phyloP scores from a whole-genome alignment of 2,797 vertebrate species.

The Mus minutoides region DNA sequence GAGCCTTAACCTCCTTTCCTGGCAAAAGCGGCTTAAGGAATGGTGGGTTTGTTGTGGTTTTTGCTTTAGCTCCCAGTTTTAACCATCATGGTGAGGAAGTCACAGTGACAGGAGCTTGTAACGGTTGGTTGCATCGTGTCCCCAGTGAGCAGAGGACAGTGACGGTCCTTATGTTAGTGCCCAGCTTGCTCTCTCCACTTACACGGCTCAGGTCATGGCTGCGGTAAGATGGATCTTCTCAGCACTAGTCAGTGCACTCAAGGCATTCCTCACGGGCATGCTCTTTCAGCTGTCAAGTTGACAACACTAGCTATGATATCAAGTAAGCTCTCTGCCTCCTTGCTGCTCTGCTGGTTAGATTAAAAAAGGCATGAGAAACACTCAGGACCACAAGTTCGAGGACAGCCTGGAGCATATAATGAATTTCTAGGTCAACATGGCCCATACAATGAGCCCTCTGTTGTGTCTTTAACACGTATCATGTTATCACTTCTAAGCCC shows the following conservation, averaged over 20 bases:
- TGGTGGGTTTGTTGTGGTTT: neutral
- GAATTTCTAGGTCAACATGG: too few species aligned
- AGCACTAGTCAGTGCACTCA: too few species aligned
- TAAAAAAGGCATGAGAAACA: neutral
- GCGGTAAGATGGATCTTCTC: neutral
- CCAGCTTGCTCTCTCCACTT: too few species aligned
- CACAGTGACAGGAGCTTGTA: neutral
- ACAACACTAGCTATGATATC: neutral
- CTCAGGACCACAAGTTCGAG: too few species aligned
- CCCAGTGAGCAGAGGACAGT: neutral
- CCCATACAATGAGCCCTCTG: too few species aligned
- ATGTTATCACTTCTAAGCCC: too few species aligned
- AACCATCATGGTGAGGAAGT: neutral
- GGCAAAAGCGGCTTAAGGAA: neutral
- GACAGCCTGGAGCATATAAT: too few species aligned
- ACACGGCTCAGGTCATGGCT: too few species aligned
- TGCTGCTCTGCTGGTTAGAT: neutral
- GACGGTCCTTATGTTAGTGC: too few species aligned
- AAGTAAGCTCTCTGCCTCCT: neutral
- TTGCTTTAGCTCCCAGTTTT: neutral
- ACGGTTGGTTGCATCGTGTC: neutral
- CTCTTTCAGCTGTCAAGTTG: neutral
- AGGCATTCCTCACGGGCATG: neutral
- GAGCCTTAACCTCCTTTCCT: neutral
- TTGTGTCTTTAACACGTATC: too few species aligned